Conservation (phyloP, 2,888 invertebrate genomes). For the Oxystoma pomonae region DNA sequence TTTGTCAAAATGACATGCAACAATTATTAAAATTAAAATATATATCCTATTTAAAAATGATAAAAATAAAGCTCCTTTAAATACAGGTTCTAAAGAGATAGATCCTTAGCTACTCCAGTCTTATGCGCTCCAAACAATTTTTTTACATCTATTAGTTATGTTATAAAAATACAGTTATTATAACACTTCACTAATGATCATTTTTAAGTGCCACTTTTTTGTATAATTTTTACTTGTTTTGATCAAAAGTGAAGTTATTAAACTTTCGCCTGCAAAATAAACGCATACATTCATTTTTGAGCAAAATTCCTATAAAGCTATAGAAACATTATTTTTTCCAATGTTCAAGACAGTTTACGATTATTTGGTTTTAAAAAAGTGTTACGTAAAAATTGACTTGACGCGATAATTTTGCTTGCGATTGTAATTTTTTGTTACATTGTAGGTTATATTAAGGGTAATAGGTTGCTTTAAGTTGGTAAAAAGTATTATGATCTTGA, state of each 20-base stretch:
- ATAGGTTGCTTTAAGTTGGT: not conserved
- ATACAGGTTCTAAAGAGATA: not conserved
- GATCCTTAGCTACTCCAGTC: conserved; percentile 10
- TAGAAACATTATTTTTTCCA: too few relatives aligned
- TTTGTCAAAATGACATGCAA: not conserved
- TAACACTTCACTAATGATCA: too few relatives aligned
- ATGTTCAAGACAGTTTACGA: too few relatives aligned
- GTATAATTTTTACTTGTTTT: not conserved
- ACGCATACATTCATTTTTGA: too few relatives aligned
- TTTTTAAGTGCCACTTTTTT: too few relatives aligned
- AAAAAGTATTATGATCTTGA: not conserved
- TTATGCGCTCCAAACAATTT: conserved; percentile 16
- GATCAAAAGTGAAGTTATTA: not conserved
- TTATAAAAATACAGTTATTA: not conserved
- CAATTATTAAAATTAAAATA: not conserved
- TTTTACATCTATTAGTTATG: not conserved
- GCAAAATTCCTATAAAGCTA: too few relatives aligned
- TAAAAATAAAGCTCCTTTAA: not conserved
- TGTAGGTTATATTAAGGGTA: not conserved
- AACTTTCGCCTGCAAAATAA: too few relatives aligned
- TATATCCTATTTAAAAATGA: not conserved
- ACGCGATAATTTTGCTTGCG: too few relatives aligned
- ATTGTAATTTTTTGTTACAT: not conserved
- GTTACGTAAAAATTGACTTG: too few relatives aligned
- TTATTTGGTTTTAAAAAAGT: too few relatives aligned